These are phyloP conservation scores for Leucophora obtusa DNA, from an alignment of 2,888 invertebrate genomes.

Conservation along the genomic window DNA sequence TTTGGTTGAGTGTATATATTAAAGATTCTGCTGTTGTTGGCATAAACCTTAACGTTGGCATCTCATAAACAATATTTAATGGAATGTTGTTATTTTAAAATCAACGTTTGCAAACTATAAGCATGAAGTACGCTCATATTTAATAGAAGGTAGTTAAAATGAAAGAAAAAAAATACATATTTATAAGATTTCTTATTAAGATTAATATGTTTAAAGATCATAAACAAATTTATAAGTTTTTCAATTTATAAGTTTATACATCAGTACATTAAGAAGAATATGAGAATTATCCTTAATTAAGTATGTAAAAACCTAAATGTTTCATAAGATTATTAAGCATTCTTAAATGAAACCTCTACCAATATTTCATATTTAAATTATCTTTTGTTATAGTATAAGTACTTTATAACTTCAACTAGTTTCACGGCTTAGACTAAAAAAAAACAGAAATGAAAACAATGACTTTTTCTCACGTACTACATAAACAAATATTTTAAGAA, in stretches of 20 bases:
- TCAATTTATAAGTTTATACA: background rate
- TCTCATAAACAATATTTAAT: slow-evolving; percentile 21
- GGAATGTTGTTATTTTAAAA: slow-evolving; percentile 13
- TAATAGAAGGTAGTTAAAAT: background rate
- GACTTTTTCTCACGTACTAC: slow-evolving; percentile 21
- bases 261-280: background rate
- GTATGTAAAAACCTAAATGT: slow-evolving; percentile 24
- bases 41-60: background rate
- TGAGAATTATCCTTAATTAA: slow-evolving; percentile 47
- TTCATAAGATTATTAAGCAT: slow-evolving; percentile 5
- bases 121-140: background rate
- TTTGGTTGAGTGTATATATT: too few species aligned
- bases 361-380: slow-evolving; percentile 3
- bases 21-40: background rate
- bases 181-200: background rate
- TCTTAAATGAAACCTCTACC: slow-evolving; percentile 12
- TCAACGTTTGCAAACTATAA: background rate
- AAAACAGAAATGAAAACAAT: background rate
- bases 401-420: slow-evolving; percentile 6
- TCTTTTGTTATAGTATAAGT: slow-evolving; percentile 33
- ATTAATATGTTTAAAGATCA: slow-evolving; percentile 3
- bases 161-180: background rate
- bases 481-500: slow-evolving; percentile 30
- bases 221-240: background rate
- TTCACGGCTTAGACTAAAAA: background rate